Conservation (phyloP, 1,140 invertebrate species). For the Notospermus geniculatus region DNA sequence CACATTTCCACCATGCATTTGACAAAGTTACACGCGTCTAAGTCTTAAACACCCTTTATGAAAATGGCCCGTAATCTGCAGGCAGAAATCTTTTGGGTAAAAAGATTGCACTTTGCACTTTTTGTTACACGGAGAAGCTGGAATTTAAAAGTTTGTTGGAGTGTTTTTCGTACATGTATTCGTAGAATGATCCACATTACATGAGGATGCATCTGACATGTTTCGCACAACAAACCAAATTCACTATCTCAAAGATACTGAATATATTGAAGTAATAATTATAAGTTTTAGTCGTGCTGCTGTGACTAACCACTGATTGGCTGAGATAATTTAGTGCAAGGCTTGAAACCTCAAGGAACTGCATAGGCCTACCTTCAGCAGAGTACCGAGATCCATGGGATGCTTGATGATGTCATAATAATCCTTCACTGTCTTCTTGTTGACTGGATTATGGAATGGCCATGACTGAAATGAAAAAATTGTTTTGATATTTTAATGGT, state of each 20-base stretch:
- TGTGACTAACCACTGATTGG: neutral
- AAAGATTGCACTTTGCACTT: too few relatives aligned
- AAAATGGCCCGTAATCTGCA: too few relatives aligned
- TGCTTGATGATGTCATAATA: slow-evolving; percentile 91
- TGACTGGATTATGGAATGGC: slow-evolving; percentile 94
- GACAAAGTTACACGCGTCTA: too few relatives aligned
- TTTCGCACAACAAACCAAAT: neutral
- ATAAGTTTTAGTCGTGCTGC: neutral
- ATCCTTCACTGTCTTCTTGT: slow-evolving; percentile 91
- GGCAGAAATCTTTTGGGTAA: too few relatives aligned
- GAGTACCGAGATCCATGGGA: slow-evolving; percentile 93
- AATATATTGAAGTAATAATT: too few relatives aligned
- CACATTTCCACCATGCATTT: too few relatives aligned
- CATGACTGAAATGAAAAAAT: slow-evolving; percentile 66
- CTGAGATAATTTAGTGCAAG: neutral
- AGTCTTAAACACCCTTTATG: too few relatives aligned
- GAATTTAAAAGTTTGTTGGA: too few relatives aligned
- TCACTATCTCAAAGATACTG: slow-evolving; percentile 1
- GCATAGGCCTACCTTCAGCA: slow-evolving; percentile 54
- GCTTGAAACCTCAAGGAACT: neutral
- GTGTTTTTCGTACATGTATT: too few relatives aligned
- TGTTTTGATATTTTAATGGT: neutral
- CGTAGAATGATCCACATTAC: too few relatives aligned
- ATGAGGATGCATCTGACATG: too few relatives aligned
- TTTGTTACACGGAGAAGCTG: too few relatives aligned